phyloP scores from a whole-genome alignment of 2,113 vertebrate genomes.

The Alethe diademata region DNA sequence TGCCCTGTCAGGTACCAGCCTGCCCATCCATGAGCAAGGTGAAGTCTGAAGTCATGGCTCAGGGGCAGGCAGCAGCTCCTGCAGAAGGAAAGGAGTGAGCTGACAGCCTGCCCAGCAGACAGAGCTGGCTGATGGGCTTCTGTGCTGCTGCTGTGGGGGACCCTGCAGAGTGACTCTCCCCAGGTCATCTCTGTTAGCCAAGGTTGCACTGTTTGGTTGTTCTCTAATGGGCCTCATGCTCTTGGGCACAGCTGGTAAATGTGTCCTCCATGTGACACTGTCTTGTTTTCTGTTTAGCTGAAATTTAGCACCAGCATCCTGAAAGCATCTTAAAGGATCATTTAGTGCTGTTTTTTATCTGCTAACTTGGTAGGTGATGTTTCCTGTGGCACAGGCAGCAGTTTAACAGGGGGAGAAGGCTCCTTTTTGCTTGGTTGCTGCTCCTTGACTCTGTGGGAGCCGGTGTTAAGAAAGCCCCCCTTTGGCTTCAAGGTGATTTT shows the following conservation, averaged over 20 bases:
- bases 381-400: not conserved
- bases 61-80: not conserved
- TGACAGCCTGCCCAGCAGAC: not conserved
- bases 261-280: not conserved
- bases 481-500: not conserved
- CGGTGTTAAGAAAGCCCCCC: not conserved
- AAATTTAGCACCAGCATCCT: not conserved
- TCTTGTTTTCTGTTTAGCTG: not conserved
- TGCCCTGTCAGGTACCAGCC: not conserved
- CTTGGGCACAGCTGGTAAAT: not conserved
- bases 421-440: not conserved
- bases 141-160: not conserved
- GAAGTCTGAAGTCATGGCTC: not conserved
- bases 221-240: not conserved
- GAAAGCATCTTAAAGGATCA: not conserved
- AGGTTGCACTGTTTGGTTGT: not conserved
- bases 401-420: not conserved
- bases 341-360: not conserved
- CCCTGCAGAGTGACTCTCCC: not conserved
- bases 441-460: not conserved
- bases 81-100: not conserved
- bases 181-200: not conserved
- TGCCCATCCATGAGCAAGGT: not conserved
- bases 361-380: not conserved
- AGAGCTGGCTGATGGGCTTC: not conserved